Conservation (phyloP, 2,113 vertebrate species). For the Ancistrus triradiatus region DNA sequence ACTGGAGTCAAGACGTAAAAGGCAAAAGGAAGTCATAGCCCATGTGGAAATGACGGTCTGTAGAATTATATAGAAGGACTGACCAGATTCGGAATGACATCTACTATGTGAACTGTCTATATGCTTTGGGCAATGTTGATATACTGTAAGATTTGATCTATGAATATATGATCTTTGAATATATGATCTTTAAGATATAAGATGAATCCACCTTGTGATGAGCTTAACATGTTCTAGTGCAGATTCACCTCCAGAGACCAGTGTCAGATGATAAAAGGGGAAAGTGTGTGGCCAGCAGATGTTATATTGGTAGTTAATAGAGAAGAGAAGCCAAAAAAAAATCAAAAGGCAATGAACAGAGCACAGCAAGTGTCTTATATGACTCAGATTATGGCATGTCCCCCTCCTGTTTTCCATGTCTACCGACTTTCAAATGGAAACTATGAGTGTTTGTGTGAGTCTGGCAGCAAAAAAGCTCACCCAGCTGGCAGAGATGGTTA, state of each 20-base stretch:
- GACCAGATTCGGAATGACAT: no score
- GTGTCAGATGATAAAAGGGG: constrained; percentile 60
- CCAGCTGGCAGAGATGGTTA: constrained; percentile 15
- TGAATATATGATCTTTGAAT: no score
- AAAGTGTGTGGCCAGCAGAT: constrained; percentile 60
- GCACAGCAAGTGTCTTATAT: constrained; percentile 48
- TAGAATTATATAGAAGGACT: no score
- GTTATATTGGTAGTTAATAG: constrained; percentile 55
- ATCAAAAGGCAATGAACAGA: constrained; percentile 52
- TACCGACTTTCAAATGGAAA: constrained; percentile 26
- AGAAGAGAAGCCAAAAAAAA: constrained; percentile 44
- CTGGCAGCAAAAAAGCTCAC: constrained; percentile 3
- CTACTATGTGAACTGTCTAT: neutral
- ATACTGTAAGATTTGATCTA: no score
- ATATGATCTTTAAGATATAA: no score
- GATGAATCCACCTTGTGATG: constrained; percentile 51
- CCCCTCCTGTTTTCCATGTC: constrained; percentile 51
- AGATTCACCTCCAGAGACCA: constrained; percentile 52
- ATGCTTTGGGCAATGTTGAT: neutral
- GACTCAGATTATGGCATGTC: constrained; percentile 39
- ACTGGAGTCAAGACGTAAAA: constrained; percentile 41
- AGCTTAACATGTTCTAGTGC: constrained; percentile 57
- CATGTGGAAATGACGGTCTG: no score
- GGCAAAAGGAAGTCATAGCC: no score
- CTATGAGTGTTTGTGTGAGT: constrained; percentile 7